Evolutionary conservation across 2,888 invertebrate genomes (phyloP).

Genomic region (Sycophila texana): DNA sequence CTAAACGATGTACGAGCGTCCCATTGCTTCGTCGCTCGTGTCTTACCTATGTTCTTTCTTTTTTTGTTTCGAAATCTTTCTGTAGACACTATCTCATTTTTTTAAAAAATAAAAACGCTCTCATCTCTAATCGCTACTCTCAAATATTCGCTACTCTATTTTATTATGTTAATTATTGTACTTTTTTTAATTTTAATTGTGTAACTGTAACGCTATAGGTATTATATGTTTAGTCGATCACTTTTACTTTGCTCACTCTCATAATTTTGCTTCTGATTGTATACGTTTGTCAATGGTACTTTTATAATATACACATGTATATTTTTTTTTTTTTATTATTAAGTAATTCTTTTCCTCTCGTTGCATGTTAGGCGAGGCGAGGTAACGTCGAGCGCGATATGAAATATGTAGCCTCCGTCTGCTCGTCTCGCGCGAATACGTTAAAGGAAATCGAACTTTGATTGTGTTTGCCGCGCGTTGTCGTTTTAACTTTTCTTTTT

Average conservation of each 20-base stretch:
- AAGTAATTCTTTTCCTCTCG: conserved; percentile 37
- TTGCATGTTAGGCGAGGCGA: conserved; percentile 43
- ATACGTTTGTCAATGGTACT: conserved; percentile 50
- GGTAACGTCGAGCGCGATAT: conserved; percentile 36
- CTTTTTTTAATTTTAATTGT: conserved; percentile 54
- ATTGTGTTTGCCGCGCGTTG: conserved; percentile 14
- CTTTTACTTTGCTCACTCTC: conserved; percentile 56
- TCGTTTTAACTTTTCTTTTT: conserved; percentile 19
- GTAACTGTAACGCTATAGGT: conserved; percentile 34
- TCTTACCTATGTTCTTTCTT: conserved; percentile 47
- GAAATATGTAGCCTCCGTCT: conserved; percentile 27
- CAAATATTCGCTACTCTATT: neutral
- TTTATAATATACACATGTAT: conserved; percentile 49
- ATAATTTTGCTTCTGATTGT: conserved; percentile 53
- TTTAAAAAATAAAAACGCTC: too few species aligned
- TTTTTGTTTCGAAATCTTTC: conserved; percentile 49
- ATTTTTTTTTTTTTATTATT: conserved; percentile 20
- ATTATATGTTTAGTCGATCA: conserved; percentile 32
- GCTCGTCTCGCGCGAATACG: conserved; percentile 26
- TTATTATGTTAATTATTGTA: conserved; percentile 31
- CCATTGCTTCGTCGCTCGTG: conserved; percentile 58
- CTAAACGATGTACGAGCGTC: conserved; percentile 60
- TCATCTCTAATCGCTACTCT: too few species aligned
- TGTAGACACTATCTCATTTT: neutral
- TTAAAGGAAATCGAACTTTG: conserved; percentile 43